Evolutionary conservation across 2,113 vertebrate species (phyloP).

Genomic region (Rhinopomastus cyanomelas): DNA sequence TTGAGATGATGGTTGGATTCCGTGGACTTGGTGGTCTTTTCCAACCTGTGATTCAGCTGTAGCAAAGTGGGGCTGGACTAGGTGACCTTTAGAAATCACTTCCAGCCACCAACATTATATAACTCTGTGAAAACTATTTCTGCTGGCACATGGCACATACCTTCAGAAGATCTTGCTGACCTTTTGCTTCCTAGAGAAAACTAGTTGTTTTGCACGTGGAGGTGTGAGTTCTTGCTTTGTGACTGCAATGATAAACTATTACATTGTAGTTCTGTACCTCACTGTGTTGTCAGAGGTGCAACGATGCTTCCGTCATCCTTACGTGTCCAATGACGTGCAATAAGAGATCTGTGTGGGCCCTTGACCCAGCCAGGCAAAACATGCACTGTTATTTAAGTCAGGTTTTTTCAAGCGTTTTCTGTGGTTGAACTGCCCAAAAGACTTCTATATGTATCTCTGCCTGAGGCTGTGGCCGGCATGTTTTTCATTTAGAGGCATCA

Average conservation of each 20-base stretch:
- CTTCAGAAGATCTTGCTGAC: neutral
- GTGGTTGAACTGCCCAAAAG: neutral
- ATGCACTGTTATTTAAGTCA: neutral
- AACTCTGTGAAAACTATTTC: too few species aligned
- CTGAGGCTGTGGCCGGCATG: too few species aligned
- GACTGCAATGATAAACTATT: neutral
- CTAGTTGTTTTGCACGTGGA: neutral
- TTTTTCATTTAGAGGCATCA: neutral
- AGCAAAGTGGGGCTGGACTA: too few species aligned
- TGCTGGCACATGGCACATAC: neutral
- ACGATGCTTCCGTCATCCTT: neutral
- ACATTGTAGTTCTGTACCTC: neutral
- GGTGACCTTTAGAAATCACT: too few species aligned
- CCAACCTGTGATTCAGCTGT: too few species aligned
- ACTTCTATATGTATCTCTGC: neutral
- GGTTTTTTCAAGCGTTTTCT: neutral
- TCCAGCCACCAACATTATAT: too few species aligned
- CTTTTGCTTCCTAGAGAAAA: neutral
- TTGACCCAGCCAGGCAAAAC: neutral
- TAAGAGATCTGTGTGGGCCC: neutral
- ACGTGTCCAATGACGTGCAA: neutral
- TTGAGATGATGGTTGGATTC: too few species aligned
- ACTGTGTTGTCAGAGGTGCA: neutral
- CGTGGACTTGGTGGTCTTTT: too few species aligned
- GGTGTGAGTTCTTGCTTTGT: fast-evolving